Percentiles rank a stretch among this genome's conserved stretches.
Evolutionary conservation across 2,797 vertebrate species (phyloP).

Genomic region (Lagorchestes hirsutus): DNA sequence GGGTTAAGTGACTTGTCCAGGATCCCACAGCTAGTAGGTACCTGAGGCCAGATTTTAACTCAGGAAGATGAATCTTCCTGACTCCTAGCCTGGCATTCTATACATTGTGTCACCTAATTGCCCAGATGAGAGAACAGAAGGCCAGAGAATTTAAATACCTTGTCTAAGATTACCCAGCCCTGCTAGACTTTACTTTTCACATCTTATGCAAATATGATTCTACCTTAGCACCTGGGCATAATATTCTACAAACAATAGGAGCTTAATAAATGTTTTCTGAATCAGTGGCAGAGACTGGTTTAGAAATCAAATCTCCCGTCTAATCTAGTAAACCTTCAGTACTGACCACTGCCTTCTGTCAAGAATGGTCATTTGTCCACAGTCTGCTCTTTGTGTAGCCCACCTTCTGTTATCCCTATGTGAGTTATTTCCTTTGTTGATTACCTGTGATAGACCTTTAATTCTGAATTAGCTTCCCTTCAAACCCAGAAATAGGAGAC

Average conservation of each 20-base stretch:
- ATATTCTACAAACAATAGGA: not conserved
- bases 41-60: not conserved
- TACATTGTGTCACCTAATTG: too few species aligned
- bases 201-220: not conserved
- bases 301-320: not conserved
- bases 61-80: not conserved
- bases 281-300: not conserved
- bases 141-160: not conserved
- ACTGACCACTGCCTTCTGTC: not conserved
- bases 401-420: not conserved
- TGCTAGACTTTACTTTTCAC: not conserved
- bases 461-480: not conserved
- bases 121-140: not conserved
- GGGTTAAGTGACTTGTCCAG: not conserved
- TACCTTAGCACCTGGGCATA: not conserved
- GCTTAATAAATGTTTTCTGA: not conserved
- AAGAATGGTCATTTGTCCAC: not conserved
- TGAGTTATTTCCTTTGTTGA: not conserved
- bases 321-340: not conserved
- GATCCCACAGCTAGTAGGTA: not conserved
- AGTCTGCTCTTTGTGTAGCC: not conserved
- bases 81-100: not conserved
- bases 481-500: not conserved
- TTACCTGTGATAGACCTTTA: not conserved
- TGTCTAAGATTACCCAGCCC: not conserved